These are phyloP conservation scores for Peromyscus maniculatus DNA, from an alignment of 2,113 vertebrate genomes.

Conservation along the genomic window DNA sequence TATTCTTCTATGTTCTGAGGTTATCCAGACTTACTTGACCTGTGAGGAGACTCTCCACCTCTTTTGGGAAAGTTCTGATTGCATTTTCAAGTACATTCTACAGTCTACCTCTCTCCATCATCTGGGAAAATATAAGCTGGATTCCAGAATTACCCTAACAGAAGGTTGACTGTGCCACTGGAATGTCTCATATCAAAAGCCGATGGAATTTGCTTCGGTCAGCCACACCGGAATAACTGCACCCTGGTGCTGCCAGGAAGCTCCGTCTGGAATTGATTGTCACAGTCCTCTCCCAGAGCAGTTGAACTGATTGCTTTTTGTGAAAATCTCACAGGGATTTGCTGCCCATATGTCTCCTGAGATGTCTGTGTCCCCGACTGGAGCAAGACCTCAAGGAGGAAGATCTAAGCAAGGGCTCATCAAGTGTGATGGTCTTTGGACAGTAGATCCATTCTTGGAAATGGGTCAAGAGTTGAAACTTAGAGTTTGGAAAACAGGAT, in stretches of 20 bases:
- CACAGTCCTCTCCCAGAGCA: constrained; percentile 54
- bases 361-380: neutral
- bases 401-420: neutral
- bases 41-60: constrained; percentile 36
- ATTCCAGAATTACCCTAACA: constrained; percentile 71
- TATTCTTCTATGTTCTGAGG: constrained; percentile 23
- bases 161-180: constrained; percentile 68
- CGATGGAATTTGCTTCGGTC: constrained; percentile 73
- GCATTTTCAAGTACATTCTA: constrained; percentile 39
- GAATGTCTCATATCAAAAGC: constrained; percentile 79
- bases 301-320: constrained; percentile 71
- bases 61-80: constrained; percentile 38
- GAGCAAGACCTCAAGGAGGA: constrained; percentile 14
- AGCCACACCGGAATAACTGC: constrained; percentile 68
- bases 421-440: neutral
- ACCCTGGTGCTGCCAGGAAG: constrained; percentile 72
- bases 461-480: constrained; percentile 46
- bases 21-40: constrained; percentile 26
- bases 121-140: constrained; percentile 66
- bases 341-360: constrained; percentile 21
- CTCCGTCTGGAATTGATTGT: constrained; percentile 78
- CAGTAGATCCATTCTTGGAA: constrained; percentile 37
- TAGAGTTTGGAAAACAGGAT: constrained; percentile 51
- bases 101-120: constrained; percentile 21
- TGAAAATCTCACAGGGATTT: constrained; percentile 58